Evolutionary conservation across 2,888 invertebrate species (phyloP).

Genomic region (Allacma fusca): DNA sequence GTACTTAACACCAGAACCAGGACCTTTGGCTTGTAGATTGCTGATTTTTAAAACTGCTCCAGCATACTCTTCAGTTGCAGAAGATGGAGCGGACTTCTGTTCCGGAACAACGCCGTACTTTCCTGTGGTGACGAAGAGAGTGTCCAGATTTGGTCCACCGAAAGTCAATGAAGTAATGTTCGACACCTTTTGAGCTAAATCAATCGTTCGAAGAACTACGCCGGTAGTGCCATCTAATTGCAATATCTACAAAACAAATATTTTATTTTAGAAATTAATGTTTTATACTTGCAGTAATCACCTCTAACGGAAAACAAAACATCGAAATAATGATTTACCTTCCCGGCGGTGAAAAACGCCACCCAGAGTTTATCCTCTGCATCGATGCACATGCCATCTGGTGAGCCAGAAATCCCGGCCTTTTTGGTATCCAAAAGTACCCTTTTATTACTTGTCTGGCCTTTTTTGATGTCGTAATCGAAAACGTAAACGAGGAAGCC

Average conservation of each 20-base stretch:
- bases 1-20: background rate
- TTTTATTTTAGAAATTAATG: conserved; percentile 23
- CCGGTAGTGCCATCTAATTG: conserved; percentile 70
- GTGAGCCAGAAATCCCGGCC: conserved; percentile 70
- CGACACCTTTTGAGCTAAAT: conserved; percentile 69
- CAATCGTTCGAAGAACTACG: conserved; percentile 67
- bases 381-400: conserved; percentile 83
- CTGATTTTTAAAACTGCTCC: conserved; percentile 57
- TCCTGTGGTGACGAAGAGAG: conserved; percentile 72
- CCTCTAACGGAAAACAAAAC: too few species aligned
- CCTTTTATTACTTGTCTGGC: conserved; percentile 67
- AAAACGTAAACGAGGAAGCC: conserved; percentile 55
- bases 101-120: conserved; percentile 51
- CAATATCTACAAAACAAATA: conserved; percentile 66
- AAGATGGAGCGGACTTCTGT: conserved; percentile 41
- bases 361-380: conserved; percentile 79
- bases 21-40: conserved; percentile 48
- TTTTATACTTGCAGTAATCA: background rate
- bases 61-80: conserved; percentile 50
- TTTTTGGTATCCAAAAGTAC: conserved; percentile 70
- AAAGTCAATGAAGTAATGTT: conserved; percentile 75
- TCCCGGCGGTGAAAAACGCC: conserved; percentile 75
- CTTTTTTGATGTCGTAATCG: conserved; percentile 50
- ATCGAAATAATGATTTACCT: conserved; percentile 65
- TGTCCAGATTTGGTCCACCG: conserved; percentile 72